Percentiles rank a stretch among this genome's conserved stretches.
Conservation (phyloP, 2,888 invertebrate species). For the Altica lythri region DNA sequence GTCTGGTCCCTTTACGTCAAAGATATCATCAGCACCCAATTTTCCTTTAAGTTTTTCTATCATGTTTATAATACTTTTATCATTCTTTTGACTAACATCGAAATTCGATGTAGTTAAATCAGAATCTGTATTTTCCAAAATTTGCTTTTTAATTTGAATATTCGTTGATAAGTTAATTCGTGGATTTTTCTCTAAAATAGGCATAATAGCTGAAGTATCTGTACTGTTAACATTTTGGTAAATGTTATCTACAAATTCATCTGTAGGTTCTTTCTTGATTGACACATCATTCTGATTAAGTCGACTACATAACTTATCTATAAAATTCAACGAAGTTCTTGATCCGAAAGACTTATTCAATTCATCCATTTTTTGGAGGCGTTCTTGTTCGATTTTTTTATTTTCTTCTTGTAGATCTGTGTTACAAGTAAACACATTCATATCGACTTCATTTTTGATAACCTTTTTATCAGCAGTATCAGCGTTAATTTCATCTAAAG, state of each 20-base stretch:
- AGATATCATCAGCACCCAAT: conserved; percentile 32
- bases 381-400: conserved; percentile 57
- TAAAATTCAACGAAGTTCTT: conserved; percentile 47
- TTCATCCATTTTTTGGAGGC: conserved; percentile 60
- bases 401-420: conserved; percentile 57
- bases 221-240: conserved; percentile 2
- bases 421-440: conserved; percentile 49
- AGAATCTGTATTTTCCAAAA: conserved; percentile 30
- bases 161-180: conserved; percentile 9
- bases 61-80: conserved; percentile 40
- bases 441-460: conserved; percentile 38
- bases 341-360: conserved; percentile 51
- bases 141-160: conserved; percentile 34
- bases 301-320: conserved; percentile 47
- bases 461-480: conserved; percentile 1
- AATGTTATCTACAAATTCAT: conserved; percentile 23
- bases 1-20: conserved; percentile 17
- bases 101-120: conserved; percentile 29
- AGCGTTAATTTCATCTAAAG: not conserved
- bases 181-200: conserved; percentile 33
- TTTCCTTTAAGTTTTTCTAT: conserved; percentile 48
- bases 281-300: conserved; percentile 38
- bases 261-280: conserved; percentile 38
- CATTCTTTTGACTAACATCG: conserved; percentile 40
- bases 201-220: conserved; percentile 32